Base-by-base conservation (phyloP, 2,888 invertebrate species). In the Dryococelus australis region DNA sequence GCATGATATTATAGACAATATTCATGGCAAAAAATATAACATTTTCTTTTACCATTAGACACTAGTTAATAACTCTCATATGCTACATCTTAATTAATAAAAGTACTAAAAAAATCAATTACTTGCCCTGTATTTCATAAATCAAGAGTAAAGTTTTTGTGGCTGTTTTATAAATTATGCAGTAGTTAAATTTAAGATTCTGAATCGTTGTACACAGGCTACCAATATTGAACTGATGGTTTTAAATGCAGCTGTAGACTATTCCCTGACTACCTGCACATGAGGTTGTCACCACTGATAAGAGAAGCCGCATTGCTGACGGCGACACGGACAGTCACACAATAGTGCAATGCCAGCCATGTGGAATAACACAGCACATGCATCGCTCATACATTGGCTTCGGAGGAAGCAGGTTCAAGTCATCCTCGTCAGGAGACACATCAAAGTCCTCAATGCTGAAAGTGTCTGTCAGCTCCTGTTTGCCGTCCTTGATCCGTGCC, bases 361-460 rank as follows among this genome's bases (percentile, higher is more conserved):
- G 86, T 24, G 89, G 89, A 51, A 89, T 81, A 20, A 90, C 91
- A 89, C 93, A 93, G 90, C 93, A 93, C 24, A 91, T 90, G 90
- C 93, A 93, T 87, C 92, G 90, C 88, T 93, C 92, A 88, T 92
- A 91, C 43, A 93, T 90, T 53, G 92, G 92, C 88, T 92, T 91
- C 43, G 93, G 93, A 35, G 93, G 93, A 89, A 93, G 92, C 43
- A 93, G 91, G 90, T 93, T 93, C 88, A 93, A 91, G 89, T 93
- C 93, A 89, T 93, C 93, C 88, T 91, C 93, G 90, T 93, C 93
- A 4, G 93, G 93, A 84, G 93, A 93, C 88, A 93, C 91, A 91
- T 93, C 93, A 89, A 94, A 91, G 90, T 94, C 94, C 90, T 94
- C 94, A 89, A 94, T 94, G 87, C 94, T 94, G 89, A 94, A 93